A percentile compares a stretch with the other conserved stretches of the same genome.
phyloP scores from a whole-genome alignment of 2,888 invertebrate genomes.

The Leptinotarsa rubiginosa region DNA sequence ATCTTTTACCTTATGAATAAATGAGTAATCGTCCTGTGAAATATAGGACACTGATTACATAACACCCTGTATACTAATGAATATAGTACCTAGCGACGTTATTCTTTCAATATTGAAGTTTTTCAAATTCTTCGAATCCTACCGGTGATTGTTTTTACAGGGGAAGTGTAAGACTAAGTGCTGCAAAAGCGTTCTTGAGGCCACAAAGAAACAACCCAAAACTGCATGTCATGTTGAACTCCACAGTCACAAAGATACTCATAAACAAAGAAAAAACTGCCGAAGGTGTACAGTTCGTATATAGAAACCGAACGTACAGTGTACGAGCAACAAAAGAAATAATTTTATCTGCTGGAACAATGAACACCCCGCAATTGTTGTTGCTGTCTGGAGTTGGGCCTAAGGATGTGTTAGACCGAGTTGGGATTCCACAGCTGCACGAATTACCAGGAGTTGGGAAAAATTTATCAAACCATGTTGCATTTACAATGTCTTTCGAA shows the following conservation, averaged over 20 bases:
- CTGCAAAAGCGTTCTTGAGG: constrained; percentile 72
- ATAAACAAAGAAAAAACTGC: constrained; percentile 66
- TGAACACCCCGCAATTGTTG: constrained; percentile 76
- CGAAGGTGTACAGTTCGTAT: constrained; percentile 72
- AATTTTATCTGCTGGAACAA: constrained; percentile 70
- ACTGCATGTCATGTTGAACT: constrained; percentile 72
- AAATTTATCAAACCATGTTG: background rate
- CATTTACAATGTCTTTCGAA: background rate
- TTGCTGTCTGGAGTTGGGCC: constrained; percentile 76
- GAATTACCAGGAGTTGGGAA: background rate
- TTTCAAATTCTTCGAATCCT: background rate
- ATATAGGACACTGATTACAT: too few species aligned
- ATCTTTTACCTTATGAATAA: too few species aligned
- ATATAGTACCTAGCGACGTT: background rate
- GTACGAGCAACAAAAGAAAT: constrained; percentile 71
- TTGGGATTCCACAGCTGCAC: constrained; percentile 46
- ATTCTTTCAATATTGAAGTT: background rate
- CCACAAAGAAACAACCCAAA: constrained; percentile 70
- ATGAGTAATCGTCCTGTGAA: too few species aligned
- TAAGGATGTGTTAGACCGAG: constrained; percentile 69
- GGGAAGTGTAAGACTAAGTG: background rate
- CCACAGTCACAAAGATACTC: constrained; percentile 71
- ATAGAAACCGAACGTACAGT: constrained; percentile 65
- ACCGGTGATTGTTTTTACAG: background rate
- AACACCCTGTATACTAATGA: background rate